A percentile compares a stretch with the other conserved stretches of the same genome.
These are phyloP conservation scores for Xestoiulus laeticollis DNA, from an alignment of 2,888 invertebrate genomes.

Conservation along the genomic window DNA sequence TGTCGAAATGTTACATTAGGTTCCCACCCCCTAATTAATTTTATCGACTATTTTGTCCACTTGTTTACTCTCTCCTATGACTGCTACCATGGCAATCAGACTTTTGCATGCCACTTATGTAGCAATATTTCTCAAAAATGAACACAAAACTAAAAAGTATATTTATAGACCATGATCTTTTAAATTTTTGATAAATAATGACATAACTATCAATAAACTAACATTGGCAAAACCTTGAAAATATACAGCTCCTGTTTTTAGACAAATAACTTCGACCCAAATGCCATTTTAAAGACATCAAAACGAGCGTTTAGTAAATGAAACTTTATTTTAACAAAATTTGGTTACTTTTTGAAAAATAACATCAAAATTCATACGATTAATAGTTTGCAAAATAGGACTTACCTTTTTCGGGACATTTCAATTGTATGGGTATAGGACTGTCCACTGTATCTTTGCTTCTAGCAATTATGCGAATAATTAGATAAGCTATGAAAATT, in stretches of 20 bases:
- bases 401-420: constrained; percentile 53
- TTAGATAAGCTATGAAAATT: constrained; percentile 50
- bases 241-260: no score
- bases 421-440: constrained; percentile 48
- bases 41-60: neutral
- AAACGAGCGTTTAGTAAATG: no score
- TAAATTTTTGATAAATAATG: neutral
- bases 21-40: neutral
- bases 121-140: neutral
- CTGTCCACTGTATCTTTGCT: neutral
- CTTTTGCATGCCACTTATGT: neutral
- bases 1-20: neutral
- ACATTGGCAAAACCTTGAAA: no score
- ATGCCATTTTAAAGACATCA: no score
- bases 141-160: neutral
- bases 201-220: neutral
- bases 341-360: no score
- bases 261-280: no score
- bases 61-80: neutral
- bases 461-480: constrained; percentile 25
- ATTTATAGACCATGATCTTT: no score
- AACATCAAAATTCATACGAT: no score
- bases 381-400: neutral
- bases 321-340: no score
- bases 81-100: neutral